Evolutionary conservation across 2,113 vertebrate genomes (phyloP).

Genomic region (Antennarius striatus): DNA sequence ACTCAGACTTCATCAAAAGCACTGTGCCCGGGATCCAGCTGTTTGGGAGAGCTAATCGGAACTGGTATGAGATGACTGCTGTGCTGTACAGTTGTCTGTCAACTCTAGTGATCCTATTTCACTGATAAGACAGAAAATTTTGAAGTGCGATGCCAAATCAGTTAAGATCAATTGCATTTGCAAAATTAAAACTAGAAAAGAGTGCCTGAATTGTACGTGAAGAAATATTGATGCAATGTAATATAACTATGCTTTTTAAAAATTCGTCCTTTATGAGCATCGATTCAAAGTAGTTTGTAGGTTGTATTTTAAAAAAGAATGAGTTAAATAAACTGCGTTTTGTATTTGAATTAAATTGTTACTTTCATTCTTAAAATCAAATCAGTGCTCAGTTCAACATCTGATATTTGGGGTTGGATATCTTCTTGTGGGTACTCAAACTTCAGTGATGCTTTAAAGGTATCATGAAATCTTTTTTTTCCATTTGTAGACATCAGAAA

Average conservation of each 20-base stretch:
- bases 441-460: not conserved
- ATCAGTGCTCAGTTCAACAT: slow-evolving; percentile 16
- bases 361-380: slow-evolving; percentile 25
- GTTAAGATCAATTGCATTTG: not conserved
- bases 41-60: slow-evolving; percentile 52
- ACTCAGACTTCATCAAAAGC: slow-evolving; percentile 64
- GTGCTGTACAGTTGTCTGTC: slow-evolving; percentile 51
- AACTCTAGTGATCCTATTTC: slow-evolving; percentile 44
- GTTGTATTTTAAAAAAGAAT: slow-evolving; percentile 38
- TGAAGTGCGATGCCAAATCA: slow-evolving; percentile 22
- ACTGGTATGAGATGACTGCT: slow-evolving; percentile 15
- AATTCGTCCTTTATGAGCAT: slow-evolving; percentile 7
- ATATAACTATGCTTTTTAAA: slow-evolving; percentile 3
- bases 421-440: not conserved
- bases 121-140: slow-evolving; percentile 42
- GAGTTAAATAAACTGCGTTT: slow-evolving; percentile 35
- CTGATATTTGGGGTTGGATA: not conserved
- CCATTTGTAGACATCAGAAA: not conserved
- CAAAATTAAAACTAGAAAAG: not conserved
- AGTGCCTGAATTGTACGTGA: slow-evolving; percentile 31
- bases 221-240: slow-evolving; percentile 31
- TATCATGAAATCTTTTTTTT: not conserved
- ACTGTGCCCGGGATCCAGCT: slow-evolving; percentile 59
- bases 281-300: slow-evolving; percentile 26
- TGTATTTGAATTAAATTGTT: slow-evolving; percentile 57